Evolutionary conservation across 2,113 vertebrate genomes (phyloP), one percentile per base, ranked within the genome.

Genomic region (Orthonyx spaldingii): DNA sequence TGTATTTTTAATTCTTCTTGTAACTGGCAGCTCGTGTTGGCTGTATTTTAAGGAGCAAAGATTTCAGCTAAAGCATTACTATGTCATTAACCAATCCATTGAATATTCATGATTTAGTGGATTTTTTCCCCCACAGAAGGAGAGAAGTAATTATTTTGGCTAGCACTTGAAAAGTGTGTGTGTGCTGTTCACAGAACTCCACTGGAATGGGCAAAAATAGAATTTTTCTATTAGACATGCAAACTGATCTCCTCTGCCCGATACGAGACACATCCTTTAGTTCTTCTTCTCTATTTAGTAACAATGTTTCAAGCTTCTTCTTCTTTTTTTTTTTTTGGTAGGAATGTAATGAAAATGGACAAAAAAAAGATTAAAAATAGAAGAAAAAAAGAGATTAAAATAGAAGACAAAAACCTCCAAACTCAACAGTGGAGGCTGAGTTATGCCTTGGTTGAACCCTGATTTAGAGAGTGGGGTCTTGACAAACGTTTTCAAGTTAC

Each of bases 141-240:
- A 80, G 42, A 85, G 47, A 90, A 96, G 75, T 93, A 86, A 96
- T 94, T 94, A 93, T 96, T 96, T 97, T 94, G 93, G 95, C 90
- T 90, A 63, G 88, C 83, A 86, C 71, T 93, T 78, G 83, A 72
- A 69, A 82, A 91, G 76, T 26, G 50, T 2, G 3, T 70, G 61
- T 74, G 85, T 50, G 75, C 74, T 66, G n/a, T 69, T 91, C 78
- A 84, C 70, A 77, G 82, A 87, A 72, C 78, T 91, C 50, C 24
- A 13, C 75, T 47, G 52, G 39, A 35, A 32, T 52, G 72, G 71
- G 71, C 82, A 93, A 91, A 97, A 97, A 87, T 97, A 97, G 85
- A 94, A 89, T 65, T 83, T 83, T 94, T 90, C 72, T 69, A 52
- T 92, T 90, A 93, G 83, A 81, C 42, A 77, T 68, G 91, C 84